Evolutionary conservation across 2,888 invertebrate species (phyloP).

Genomic region (Baccha elongata): DNA sequence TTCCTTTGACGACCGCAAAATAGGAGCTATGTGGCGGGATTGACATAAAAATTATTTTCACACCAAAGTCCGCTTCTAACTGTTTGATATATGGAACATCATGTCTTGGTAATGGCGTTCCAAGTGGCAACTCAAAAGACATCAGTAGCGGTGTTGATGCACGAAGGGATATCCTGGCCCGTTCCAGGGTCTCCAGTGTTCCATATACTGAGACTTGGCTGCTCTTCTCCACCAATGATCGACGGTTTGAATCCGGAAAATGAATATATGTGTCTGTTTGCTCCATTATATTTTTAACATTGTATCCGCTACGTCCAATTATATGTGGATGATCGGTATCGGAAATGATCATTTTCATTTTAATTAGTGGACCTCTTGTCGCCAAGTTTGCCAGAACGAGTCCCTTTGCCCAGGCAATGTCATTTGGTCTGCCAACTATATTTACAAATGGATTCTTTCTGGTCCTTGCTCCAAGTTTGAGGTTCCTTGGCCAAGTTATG

Average conservation of each 20-base stretch:
- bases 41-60: slow-evolving; percentile 93
- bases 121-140: slow-evolving; percentile 94
- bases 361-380: slow-evolving; percentile 96
- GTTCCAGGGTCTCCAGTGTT: too few species aligned
- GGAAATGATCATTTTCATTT: slow-evolving; percentile 84
- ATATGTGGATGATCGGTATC: slow-evolving; percentile 85
- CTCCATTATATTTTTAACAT: slow-evolving; percentile 91
- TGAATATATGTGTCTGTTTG: slow-evolving; percentile 81
- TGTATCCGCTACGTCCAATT: slow-evolving; percentile 91
- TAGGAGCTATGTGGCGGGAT: slow-evolving; percentile 92
- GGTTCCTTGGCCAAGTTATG: too few species aligned
- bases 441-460: slow-evolving; percentile 88
- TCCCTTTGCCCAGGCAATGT: slow-evolving; percentile 92
- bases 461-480: too few species aligned
- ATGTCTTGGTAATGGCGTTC: slow-evolving; percentile 88
- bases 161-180: too few species aligned
- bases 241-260: too few species aligned
- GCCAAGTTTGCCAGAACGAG: slow-evolving; percentile 94
- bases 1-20: slow-evolving; percentile 93
- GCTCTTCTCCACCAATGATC: too few species aligned
- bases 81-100: slow-evolving; percentile 91
- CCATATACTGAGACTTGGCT: too few species aligned
- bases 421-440: slow-evolving; percentile 91
- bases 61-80: slow-evolving; percentile 93
- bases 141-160: too few species aligned